phyloP scores from a whole-genome alignment of 1,140 invertebrate species.

The Pseudomyrmex flavicornis region DNA sequence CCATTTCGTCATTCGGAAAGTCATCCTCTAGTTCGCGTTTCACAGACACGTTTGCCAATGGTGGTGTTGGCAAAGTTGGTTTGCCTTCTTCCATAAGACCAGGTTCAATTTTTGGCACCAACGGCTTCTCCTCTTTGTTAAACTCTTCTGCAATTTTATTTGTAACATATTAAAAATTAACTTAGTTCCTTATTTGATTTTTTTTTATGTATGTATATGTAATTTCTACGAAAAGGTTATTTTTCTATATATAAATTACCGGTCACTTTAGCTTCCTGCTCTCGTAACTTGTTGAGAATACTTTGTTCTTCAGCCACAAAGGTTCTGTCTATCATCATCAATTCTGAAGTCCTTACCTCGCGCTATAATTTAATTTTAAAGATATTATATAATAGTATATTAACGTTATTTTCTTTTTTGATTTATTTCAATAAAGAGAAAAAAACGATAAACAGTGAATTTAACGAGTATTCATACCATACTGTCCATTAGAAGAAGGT shows the following conservation, averaged over 20 bases:
- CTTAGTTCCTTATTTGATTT: conserved; percentile 15
- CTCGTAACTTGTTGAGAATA: conserved; percentile 86
- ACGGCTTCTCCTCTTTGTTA: conserved; percentile 82
- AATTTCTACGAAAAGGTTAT: conserved; percentile 6
- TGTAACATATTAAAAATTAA: background rate
- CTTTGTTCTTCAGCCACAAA: conserved; percentile 89
- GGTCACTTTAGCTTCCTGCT: conserved; percentile 81
- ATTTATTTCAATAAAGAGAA: too few relatives aligned
- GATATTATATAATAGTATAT: background rate
- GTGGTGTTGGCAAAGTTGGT: conserved; percentile 62
- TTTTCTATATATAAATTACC: conserved; percentile 72
- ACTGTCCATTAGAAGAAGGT: conserved; percentile 92
- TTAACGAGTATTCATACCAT: conserved; percentile 86
- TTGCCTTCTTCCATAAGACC: conserved; percentile 76
- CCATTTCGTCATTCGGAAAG: conserved; percentile 77
- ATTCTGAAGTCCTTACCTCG: conserved; percentile 89
- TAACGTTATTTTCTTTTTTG: too few relatives aligned
- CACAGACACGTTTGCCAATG: conserved; percentile 76
- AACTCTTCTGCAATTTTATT: conserved; percentile 78
- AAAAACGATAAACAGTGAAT: too few relatives aligned
- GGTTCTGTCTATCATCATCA: conserved; percentile 90
- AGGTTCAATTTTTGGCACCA: conserved; percentile 83
- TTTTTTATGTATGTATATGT: conserved; percentile 19
- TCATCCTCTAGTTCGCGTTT: conserved; percentile 84
- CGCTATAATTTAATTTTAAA: conserved; percentile 84